Evolutionary conservation across 2,113 vertebrate genomes (phyloP).

Genomic region (Thermophis baileyi): DNA sequence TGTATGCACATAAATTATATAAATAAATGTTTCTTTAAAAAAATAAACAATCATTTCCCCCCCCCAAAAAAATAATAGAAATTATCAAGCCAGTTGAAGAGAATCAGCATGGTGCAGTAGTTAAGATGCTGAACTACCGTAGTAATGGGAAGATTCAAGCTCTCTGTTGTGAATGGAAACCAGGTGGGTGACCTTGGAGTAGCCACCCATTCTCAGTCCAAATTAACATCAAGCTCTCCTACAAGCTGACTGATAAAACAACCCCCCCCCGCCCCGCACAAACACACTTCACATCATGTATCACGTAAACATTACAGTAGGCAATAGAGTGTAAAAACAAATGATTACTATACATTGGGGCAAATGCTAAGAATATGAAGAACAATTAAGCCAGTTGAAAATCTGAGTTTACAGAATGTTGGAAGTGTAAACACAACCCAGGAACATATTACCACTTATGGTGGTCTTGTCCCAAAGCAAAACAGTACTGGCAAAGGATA

Average conservation of each 20-base stretch:
- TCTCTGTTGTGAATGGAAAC: background rate
- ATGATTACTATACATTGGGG: background rate
- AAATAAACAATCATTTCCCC: background rate
- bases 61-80: background rate
- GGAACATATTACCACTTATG: too few species aligned
- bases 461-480: too few species aligned
- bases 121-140: background rate
- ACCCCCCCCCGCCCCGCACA: accelerated
- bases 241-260: background rate
- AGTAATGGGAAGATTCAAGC: background rate
- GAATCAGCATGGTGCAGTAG: background rate
- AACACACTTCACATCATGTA: background rate
- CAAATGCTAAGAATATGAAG: background rate
- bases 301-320: background rate
- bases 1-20: background rate
- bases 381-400: background rate
- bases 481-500: too few species aligned
- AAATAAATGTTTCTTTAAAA: background rate
- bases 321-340: background rate
- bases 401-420: background rate
- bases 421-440: too few species aligned
- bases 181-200: background rate
- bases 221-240: background rate
- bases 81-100: background rate
- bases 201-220: background rate